These are phyloP conservation scores for Thamnaconus septentrionalis DNA, from an alignment of 2,113 vertebrate species.

Conservation along the genomic window DNA sequence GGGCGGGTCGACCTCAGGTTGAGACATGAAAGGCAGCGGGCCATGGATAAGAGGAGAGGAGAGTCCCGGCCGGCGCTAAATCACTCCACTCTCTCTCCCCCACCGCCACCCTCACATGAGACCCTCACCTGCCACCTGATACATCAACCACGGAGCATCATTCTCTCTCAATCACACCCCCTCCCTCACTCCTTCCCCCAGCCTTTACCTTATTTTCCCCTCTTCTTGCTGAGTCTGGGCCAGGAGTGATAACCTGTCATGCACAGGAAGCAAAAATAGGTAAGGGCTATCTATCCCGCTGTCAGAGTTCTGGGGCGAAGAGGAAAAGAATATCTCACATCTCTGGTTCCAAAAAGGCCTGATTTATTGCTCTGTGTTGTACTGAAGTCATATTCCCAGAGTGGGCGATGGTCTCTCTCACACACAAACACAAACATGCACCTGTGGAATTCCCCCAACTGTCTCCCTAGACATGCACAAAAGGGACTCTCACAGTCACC, in stretches of 20 bases:
- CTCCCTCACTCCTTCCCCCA: background rate
- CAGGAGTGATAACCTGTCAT: conserved; percentile 74
- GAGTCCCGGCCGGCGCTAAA: conserved; percentile 79
- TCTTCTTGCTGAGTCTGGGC: background rate
- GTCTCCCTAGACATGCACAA: conserved; percentile 14
- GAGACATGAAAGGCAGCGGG: conserved; percentile 82
- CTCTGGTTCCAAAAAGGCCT: conserved; percentile 62
- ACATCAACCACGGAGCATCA: conserved; percentile 59
- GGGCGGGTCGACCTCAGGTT: conserved; percentile 77
- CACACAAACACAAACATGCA: conserved; percentile 13
- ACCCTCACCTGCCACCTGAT: conserved; percentile 67
- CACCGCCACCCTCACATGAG: conserved; percentile 27
- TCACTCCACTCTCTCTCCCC: conserved; percentile 67
- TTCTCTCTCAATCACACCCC: conserved; percentile 54
- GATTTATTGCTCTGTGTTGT: conserved; percentile 59
- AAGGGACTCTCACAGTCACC: conserved; percentile 35
- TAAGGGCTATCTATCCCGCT: conserved; percentile 53
- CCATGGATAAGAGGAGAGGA: conserved; percentile 72
- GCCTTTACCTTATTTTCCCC: conserved; percentile 16
- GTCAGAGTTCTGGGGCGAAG: conserved; percentile 45
- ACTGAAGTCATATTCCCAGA: background rate
- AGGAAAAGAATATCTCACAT: conserved; percentile 71
- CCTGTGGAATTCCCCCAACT: conserved; percentile 37
- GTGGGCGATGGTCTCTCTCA: background rate
- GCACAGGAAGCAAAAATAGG: conserved; percentile 70